Percentiles rank a stretch among this genome's conserved stretches.
Conservation (phyloP, 1,140 invertebrate genomes). For the Lethrus apterus region DNA sequence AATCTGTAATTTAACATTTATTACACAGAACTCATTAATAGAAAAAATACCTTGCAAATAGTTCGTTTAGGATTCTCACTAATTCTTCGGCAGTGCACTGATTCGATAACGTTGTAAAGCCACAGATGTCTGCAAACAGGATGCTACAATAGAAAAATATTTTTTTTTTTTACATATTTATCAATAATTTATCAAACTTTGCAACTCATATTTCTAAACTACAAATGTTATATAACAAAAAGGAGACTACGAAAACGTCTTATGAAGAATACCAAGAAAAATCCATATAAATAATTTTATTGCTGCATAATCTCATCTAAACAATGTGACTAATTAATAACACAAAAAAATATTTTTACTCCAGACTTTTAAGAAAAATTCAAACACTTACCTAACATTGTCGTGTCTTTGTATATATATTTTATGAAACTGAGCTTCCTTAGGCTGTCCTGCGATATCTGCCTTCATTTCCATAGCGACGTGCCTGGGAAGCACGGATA, state of each 20-base stretch:
- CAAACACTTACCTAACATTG: constrained; percentile 75
- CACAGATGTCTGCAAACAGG: constrained; percentile 96
- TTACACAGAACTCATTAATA: not conserved
- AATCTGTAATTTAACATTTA: constrained; percentile 56
- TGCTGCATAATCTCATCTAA: no score
- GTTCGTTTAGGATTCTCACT: constrained; percentile 87
- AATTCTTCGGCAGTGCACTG: constrained; percentile 94
- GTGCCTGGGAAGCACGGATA: constrained; percentile 89
- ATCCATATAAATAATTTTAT: not conserved
- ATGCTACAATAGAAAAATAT: constrained; percentile 65
- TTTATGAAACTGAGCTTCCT: constrained; percentile 92
- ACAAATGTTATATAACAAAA: no score
- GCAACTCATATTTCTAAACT: no score
- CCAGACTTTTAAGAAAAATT: no score
- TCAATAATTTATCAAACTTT: no score
- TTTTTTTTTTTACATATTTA: not conserved
- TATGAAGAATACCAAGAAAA: no score
- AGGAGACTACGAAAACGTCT: no score
- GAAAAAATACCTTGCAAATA: constrained; percentile 75
- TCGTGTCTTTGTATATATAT: constrained; percentile 96
- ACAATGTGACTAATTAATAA: no score
- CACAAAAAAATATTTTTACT: no score
- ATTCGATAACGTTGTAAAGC: constrained; percentile 90
- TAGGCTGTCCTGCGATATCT: constrained; percentile 85
- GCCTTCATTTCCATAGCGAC: constrained; percentile 98